Base-by-base conservation (phyloP, 2,888 invertebrate species). In the Pristionchus maxplancki region DNA sequence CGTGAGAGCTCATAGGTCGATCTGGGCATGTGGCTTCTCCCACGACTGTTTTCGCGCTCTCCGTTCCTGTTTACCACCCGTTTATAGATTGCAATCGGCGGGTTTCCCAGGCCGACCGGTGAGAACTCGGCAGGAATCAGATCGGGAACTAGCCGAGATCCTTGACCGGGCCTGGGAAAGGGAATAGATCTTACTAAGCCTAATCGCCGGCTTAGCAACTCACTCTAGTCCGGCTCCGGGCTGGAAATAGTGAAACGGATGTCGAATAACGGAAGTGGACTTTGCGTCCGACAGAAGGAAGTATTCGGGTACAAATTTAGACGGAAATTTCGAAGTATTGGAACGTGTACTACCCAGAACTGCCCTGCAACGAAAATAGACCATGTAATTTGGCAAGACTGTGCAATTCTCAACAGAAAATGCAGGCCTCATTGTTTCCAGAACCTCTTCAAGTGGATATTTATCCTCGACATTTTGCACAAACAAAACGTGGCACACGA, bases 91-190 rank as follows among this genome's bases (percentile, higher is more conserved):
- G 37, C 34, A 71, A 67, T 31, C 5, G 17, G 6, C 37, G 71
- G 71, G 71, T 71, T 71, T 71, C 71, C 71, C 71, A 71, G 31
- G 24, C 58, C 71, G 71, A 71, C 71, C n/a, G 37, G 15, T 71
- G 34, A 15, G 71, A 58, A 58, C 58, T 58, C 37, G 15, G 31
- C 71, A 31, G 71, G 34, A 4, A 24, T 71, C 34, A 20, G 71
- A 34, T 67, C 28, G 37, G 71, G 71, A 71, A 71, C 71, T 71
- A 17, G 2, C 71, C 28, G 13, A 31, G 64, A 64, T 64, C 34
- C 28, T 64, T 31, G 64, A 34, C 13, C 31, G n/a, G n/a, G 8
- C 4, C 2, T 34, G 64, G 34, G 64, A 64, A 64, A 40, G 71
- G 71, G 71, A 71, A 71, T 37, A 40, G 31, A 31, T 24, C 37